Evolutionary conservation across 2,113 vertebrate species (phyloP).

Genomic region (Dermatemys mawii): DNA sequence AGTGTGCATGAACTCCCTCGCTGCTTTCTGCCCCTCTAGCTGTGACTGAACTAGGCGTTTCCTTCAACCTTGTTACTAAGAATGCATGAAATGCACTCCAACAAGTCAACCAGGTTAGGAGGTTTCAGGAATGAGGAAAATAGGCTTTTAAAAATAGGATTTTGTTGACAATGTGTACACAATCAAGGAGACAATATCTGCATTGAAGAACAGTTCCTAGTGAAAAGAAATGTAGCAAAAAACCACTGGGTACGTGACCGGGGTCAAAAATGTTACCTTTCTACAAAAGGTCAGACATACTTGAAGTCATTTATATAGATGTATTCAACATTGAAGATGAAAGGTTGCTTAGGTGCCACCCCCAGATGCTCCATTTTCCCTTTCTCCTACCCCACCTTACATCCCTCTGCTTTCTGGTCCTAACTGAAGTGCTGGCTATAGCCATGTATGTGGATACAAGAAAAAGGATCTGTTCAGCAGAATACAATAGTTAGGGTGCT

Average conservation of each 20-base stretch:
- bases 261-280: background rate
- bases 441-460: background rate
- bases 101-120: slow-evolving; percentile 81
- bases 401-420: background rate
- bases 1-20: slow-evolving; percentile 46
- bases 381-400: background rate
- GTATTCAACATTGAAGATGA: background rate
- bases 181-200: slow-evolving; percentile 32
- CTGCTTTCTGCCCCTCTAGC: slow-evolving; percentile 74
- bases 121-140: slow-evolving; percentile 85
- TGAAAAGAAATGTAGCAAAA: background rate
- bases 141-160: slow-evolving; percentile 17
- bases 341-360: background rate
- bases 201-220: slow-evolving; percentile 16
- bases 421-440: background rate
- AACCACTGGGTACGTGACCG: background rate
- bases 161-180: slow-evolving; percentile 31
- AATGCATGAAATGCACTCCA: slow-evolving; percentile 85
- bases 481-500: background rate
- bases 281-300: background rate
- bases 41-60: slow-evolving; percentile 73
- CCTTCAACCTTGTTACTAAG: slow-evolving; percentile 80
- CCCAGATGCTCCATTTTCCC: background rate
- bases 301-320: background rate
- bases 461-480: background rate